phyloP scores from a whole-genome alignment of 2,113 vertebrate species.

The Ciconia boyciana region DNA sequence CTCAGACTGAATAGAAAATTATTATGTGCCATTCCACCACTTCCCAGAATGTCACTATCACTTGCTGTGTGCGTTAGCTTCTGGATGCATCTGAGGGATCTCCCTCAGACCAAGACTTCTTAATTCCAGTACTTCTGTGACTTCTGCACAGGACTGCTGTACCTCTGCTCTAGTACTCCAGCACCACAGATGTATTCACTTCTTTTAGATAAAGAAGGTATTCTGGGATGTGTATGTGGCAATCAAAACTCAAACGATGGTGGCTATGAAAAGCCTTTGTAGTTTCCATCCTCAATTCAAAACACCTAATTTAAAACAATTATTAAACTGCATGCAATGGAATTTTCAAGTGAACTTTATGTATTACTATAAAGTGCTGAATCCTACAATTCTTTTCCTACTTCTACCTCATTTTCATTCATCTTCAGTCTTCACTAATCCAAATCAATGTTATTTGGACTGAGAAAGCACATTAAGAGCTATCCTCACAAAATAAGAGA shows the following conservation, averaged over 20 bases:
- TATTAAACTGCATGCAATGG: background rate
- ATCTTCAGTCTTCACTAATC: background rate
- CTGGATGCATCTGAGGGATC: background rate
- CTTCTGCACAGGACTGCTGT: background rate
- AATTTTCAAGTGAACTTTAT: background rate
- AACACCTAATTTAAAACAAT: background rate
- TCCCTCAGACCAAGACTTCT: background rate
- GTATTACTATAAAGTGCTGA: background rate
- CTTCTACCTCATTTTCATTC: background rate
- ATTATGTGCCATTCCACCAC: background rate
- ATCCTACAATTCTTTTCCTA: background rate
- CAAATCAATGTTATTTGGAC: background rate
- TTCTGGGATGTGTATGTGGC: background rate
- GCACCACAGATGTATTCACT: background rate
- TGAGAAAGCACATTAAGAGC: background rate
- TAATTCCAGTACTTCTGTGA: background rate
- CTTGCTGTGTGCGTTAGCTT: background rate
- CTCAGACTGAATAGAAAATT: background rate
- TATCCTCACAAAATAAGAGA: background rate
- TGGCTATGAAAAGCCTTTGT: background rate
- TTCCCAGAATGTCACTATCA: background rate
- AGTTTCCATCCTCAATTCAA: background rate
- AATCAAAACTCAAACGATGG: background rate
- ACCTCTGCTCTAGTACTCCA: background rate
- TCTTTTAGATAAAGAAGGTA: background rate